Percentiles rank a stretch among this genome's conserved stretches.
Evolutionary conservation across 2,113 vertebrate species (phyloP).

Genomic region (Proterorhinus semilunaris): DNA sequence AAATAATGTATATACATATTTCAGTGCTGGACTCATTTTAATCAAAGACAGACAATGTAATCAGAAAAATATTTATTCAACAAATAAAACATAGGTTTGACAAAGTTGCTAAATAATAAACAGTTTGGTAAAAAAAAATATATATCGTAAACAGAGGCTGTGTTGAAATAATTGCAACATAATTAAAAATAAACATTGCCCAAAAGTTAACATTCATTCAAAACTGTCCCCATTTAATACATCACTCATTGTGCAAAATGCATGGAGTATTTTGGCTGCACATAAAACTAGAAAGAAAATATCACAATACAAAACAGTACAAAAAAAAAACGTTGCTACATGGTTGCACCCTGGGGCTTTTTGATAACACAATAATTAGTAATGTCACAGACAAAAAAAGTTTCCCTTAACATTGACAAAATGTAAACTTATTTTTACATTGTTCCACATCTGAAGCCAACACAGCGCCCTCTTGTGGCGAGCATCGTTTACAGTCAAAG

Average conservation of each 20-base stretch:
- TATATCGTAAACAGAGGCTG: conserved; percentile 13
- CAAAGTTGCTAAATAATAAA: conserved; percentile 8
- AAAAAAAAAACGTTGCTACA: conserved; percentile 44
- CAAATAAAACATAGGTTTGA: conserved; percentile 36
- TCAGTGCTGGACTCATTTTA: neutral
- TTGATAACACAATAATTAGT: neutral
- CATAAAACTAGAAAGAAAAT: neutral
- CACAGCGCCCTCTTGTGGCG: conserved; percentile 44
- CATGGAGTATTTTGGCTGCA: conserved; percentile 3
- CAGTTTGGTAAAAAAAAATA: neutral
- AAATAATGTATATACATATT: neutral
- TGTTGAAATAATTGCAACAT: neutral
- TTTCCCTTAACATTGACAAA: neutral
- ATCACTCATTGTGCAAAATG: conserved; percentile 49
- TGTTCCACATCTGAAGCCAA: neutral
- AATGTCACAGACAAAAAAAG: conserved; percentile 2
- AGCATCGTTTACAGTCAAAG: neutral
- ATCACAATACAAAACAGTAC: neutral
- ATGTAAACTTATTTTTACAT: neutral
- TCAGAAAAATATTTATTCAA: conserved; percentile 48
- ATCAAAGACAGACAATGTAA: conserved; percentile 18
- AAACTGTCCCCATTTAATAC: neutral
- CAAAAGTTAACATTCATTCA: neutral
- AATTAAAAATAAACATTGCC: conserved; percentile 1
- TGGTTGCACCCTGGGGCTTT: conserved; percentile 29